Base-by-base conservation (phyloP, 2,888 invertebrate species). In the Abrostola tripartita region DNA sequence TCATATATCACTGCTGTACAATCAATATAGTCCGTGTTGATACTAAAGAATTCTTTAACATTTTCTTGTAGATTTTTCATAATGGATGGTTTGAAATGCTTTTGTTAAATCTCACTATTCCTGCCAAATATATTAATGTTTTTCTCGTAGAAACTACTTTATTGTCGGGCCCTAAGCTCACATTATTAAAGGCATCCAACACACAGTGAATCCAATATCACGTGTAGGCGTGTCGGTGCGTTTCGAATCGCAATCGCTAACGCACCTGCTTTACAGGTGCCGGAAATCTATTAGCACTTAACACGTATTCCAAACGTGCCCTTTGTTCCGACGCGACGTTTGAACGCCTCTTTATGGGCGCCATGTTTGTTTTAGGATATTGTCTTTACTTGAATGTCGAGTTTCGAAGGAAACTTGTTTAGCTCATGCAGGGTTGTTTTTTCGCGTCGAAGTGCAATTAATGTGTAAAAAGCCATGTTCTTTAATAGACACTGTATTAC, bases 241-340 rank as follows among this genome's bases (percentile, higher is more conserved):
- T 81, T 81, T 76, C 60, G 77, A 79, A 83, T 85, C 79, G 84
- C 84, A 81, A 82, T 81, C 76, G 74, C 78, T 69, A 68, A 74
- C 73, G 76, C 92, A 92, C 91, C 92, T 92, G 92, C 88, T 84
- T 71, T 81, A 89, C 91, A 92, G 92, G 91, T 92, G 92, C 86
- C 88, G 90, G 90, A 91, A 87, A 87, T 85, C 85, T 88, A 90
- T 88, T 88, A 88, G 82, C 88, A 85, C 86, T 84, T 84, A 79
- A 80, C 79, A 78, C 78, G 81, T 79, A 78, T 75, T 75, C 63
- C 49, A 74, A 65, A 79, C 78, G 79, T 74, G 71, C 82, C 81
- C 81, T 85, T 85, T 85, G 84, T 86, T 83, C 77, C 53, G 57
- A 55, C 49, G 57, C 61, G 52, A 57, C 68, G 68, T 80, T 80